A percentile compares a stretch with the other conserved stretches of the same genome.
phyloP scores from a whole-genome alignment of 2,113 vertebrate species.

The Heteronetta atricapilla region DNA sequence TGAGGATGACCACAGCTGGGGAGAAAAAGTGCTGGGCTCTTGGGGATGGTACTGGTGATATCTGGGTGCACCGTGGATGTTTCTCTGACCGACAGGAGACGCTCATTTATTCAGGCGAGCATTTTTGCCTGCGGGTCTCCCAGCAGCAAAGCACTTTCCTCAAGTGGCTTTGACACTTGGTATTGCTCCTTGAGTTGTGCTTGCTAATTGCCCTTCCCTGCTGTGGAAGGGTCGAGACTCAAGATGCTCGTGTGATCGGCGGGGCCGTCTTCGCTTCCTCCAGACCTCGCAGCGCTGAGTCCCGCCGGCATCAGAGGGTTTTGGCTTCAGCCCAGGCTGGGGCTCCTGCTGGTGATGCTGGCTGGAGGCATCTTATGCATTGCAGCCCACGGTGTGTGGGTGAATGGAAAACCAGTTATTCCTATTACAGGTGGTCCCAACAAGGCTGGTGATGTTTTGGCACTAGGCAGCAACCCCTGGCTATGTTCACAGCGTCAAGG shows the following conservation, averaged over 20 bases:
- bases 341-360: accelerated
- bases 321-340: neutral
- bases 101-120: neutral
- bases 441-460: neutral
- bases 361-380: accelerated
- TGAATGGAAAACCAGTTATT: neutral
- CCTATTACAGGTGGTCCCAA: accelerated
- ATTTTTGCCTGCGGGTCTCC: slow-evolving; percentile 19
- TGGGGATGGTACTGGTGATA: too few relatives aligned
- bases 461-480: neutral
- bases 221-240: neutral
- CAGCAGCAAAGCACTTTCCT: slow-evolving; percentile 26
- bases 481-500: neutral
- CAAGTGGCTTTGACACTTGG: slow-evolving; percentile 20
- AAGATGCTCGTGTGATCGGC: accelerated
- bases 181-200: slow-evolving; percentile 1
- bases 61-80: accelerated
- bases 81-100: accelerated
- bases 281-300: accelerated
- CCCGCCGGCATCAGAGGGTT: neutral
- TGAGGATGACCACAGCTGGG: neutral
- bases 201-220: neutral
- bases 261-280: neutral
- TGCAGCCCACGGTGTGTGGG: neutral
- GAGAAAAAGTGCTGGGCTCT: neutral